A percentile compares a stretch with the other conserved stretches of the same genome.
These are phyloP conservation scores for Neolamprologus longior DNA, from an alignment of 2,113 vertebrate genomes.

Conservation along the genomic window DNA sequence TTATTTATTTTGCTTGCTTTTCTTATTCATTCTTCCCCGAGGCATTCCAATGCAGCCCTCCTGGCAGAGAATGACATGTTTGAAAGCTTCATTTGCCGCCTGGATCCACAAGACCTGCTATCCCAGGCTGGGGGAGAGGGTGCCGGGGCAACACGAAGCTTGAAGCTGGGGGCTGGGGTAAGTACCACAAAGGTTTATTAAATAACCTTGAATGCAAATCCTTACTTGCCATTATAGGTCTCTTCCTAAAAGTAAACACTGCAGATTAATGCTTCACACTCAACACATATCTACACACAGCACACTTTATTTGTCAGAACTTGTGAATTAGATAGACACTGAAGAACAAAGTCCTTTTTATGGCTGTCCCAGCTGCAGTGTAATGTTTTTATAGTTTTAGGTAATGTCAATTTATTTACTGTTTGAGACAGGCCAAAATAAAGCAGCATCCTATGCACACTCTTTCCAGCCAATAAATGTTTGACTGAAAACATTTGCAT, in stretches of 20 bases:
- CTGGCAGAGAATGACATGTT: slow-evolving; percentile 43
- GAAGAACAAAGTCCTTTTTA: neutral
- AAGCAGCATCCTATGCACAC: neutral
- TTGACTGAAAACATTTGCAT: neutral
- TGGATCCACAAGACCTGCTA: neutral
- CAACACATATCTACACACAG: neutral
- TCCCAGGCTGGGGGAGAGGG: neutral
- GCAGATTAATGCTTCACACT: neutral
- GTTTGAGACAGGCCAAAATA: neutral
- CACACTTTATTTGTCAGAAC: neutral
- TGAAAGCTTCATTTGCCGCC: slow-evolving; percentile 22
- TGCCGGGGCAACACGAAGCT: neutral
- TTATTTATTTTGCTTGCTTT: neutral
- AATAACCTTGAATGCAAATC: neutral
- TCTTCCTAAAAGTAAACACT: neutral
- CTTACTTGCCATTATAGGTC: neutral
- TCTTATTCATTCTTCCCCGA: neutral
- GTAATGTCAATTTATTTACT: neutral
- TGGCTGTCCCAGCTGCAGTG: neutral
- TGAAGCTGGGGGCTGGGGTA: neutral
- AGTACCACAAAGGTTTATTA: neutral
- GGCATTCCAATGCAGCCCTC: slow-evolving; percentile 18
- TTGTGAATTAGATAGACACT: accelerated
- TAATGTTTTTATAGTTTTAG: neutral
- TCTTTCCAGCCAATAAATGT: neutral